Base-by-base conservation (phyloP, 2,888 invertebrate genomes). In the Pandemis corylana region DNA sequence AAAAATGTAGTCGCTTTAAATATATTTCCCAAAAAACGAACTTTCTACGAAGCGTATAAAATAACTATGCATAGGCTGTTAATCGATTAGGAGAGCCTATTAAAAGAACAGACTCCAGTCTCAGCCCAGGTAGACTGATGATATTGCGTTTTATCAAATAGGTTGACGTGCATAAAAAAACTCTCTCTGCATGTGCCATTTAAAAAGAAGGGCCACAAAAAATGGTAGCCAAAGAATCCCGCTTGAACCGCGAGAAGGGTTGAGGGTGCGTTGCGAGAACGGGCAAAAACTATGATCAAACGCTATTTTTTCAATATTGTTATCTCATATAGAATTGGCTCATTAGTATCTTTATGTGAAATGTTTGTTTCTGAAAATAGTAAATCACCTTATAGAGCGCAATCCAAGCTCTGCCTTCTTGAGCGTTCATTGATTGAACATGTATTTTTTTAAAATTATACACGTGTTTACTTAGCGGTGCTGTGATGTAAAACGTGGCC, bases 121-220 rank as follows among this genome's bases (percentile, higher is more conserved):
- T 85, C 81, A 85, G 85, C 85, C 86, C 93, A 94, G 94, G 93
- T 94, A 94, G 87, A 79, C 85, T 88, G 90, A 90, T 93, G 94
- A 94, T 91, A 91, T 89, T 92, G 94, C 93, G 83, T 93, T 93
- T 93, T 93, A 91, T 87, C 86, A 85, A 84, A 89, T 85, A 87
- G 85, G 85, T 86, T 79, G 84, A 83, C 82, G 81, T 78, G 77
- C 78, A 80, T 87, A 92, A 92, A 93, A 51, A 92, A 89, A 87
- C 76, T 87, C 88, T 91, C 90, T 89, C 90, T 93, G 90, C 93
- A 94, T 94, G 93, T 93, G 94, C 94, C 93, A 94, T 94, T 94
- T 94, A 92, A 92, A 92, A 94, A 90, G 90, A 82, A 86, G 83
- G 83, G 81, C 81, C 80, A 89, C 89, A 92, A 92, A 94, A 94